A percentile compares a stretch with the other conserved stretches of the same genome.
These are phyloP conservation scores for Drosophila quasianomalipes DNA, from an alignment of 2,888 invertebrate genomes.

Conservation along the genomic window DNA sequence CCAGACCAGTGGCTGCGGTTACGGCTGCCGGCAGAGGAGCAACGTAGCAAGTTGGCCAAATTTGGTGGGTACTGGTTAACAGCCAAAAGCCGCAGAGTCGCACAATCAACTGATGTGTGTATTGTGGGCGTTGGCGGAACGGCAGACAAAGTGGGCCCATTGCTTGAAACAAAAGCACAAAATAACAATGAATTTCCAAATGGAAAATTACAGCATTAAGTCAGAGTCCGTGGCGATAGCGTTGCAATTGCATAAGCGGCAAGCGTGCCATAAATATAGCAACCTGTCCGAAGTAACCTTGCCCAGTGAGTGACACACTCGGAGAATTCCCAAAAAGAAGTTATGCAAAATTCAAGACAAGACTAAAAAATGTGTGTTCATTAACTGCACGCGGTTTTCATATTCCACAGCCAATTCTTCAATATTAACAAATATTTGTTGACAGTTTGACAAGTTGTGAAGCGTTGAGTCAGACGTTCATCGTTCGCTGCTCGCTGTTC, in stretches of 20 bases:
- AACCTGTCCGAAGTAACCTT: not conserved
- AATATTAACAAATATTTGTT: constrained; percentile 46
- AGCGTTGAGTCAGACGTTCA: constrained; percentile 42
- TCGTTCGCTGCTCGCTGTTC: not conserved
- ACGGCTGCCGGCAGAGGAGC: constrained; percentile 19
- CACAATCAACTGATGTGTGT: constrained; percentile 7
- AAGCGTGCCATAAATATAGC: constrained; percentile 50
- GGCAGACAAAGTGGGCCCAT: constrained; percentile 45
- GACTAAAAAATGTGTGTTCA: constrained; percentile 28
- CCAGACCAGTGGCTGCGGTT: constrained; percentile 16
- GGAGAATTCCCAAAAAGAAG: constrained; percentile 46
- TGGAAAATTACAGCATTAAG: constrained; percentile 49
- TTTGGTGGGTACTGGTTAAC: constrained; percentile 39
- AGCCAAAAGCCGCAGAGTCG: constrained; percentile 9
- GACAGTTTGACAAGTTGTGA: constrained; percentile 37
- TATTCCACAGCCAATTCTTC: constrained; percentile 34
- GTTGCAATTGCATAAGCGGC: constrained; percentile 53
- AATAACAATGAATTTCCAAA: constrained; percentile 18
- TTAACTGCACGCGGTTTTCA: constrained; percentile 42
- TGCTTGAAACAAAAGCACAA: constrained; percentile 8
- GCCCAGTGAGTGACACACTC: constrained; percentile 36
- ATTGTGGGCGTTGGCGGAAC: constrained; percentile 36
- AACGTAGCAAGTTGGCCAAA: constrained; percentile 36
- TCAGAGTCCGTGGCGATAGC: constrained; percentile 22
- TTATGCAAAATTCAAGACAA: constrained; percentile 52